phyloP scores from a whole-genome alignment of 1,140 invertebrate species.

The Lanistes nyassanus region DNA sequence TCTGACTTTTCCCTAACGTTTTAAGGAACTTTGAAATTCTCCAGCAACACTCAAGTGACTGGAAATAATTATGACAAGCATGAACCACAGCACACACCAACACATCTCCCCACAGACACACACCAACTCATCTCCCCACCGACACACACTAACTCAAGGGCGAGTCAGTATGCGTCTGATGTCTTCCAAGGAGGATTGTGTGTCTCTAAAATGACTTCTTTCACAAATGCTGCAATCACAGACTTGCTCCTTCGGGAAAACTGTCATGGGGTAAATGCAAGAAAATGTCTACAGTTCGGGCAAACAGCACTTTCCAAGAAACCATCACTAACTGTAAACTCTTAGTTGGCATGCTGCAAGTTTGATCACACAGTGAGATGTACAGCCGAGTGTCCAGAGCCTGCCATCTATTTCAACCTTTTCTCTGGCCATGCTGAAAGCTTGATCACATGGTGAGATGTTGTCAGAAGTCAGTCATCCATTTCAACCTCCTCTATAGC shows the following conservation, averaged over 20 bases:
- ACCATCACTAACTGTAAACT: not conserved
- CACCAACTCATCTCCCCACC: not conserved
- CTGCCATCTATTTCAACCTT: not conserved
- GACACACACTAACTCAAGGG: not conserved
- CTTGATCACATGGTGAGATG: no score
- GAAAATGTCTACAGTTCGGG: not conserved
- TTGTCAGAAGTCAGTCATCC: slow-evolving; percentile 36
- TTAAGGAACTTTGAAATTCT: no score
- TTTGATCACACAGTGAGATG: no score
- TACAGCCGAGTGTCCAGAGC: no score
- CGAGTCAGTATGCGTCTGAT: not conserved
- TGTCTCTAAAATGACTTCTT: not conserved
- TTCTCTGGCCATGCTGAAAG: no score
- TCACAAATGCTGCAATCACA: no score
- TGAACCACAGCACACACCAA: not conserved
- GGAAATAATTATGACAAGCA: no score
- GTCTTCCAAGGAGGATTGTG: not conserved
- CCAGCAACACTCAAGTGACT: no score
- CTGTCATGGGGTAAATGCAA: no score
- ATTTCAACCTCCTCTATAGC: slow-evolving; percentile 59
- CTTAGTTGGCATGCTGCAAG: no score
- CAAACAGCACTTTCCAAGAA: not conserved
- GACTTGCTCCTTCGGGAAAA: no score
- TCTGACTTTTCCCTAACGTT: no score
- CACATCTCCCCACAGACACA: not conserved